A percentile compares a stretch with the other conserved stretches of the same genome.
These are phyloP conservation scores for Indicator indicator DNA, from an alignment of 2,113 vertebrate genomes.

Conservation along the genomic window DNA sequence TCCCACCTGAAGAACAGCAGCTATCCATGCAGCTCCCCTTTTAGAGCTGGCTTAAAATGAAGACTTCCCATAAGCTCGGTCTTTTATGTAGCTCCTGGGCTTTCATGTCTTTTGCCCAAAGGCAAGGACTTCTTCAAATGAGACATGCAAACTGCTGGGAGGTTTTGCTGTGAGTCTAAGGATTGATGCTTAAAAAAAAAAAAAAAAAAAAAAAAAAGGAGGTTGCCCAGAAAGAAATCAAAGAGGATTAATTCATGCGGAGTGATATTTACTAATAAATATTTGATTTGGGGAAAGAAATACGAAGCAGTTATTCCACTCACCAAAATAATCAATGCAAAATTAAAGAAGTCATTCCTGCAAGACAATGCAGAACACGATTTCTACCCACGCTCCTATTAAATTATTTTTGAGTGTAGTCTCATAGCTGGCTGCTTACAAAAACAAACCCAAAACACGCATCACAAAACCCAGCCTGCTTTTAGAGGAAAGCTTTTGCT, in stretches of 20 bases:
- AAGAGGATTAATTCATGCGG: conserved; percentile 41
- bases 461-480: not conserved
- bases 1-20: not conserved
- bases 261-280: conserved; percentile 59
- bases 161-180: not conserved
- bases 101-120: not conserved
- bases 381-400: conserved; percentile 23
- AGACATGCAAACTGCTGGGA: not conserved
- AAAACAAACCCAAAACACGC: not conserved
- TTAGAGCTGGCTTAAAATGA: not conserved
- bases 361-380: not conserved
- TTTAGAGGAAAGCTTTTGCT: not conserved
- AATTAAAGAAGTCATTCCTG: conserved; percentile 58
- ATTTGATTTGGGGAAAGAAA: conserved; percentile 64
- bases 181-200: not conserved
- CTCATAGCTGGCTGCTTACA: conserved; percentile 10
- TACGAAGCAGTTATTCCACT: conserved; percentile 44
- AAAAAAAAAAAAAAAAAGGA: not conserved
- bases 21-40: not conserved
- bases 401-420: conserved; percentile 54
- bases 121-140: not conserved
- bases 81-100: not conserved
- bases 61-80: not conserved
- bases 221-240: not conserved
- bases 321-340: conserved; percentile 56